A percentile compares a stretch with the other conserved stretches of the same genome.
Evolutionary conservation across 2,113 vertebrate species (phyloP).

Genomic region (Dendrocopos noguchii): DNA sequence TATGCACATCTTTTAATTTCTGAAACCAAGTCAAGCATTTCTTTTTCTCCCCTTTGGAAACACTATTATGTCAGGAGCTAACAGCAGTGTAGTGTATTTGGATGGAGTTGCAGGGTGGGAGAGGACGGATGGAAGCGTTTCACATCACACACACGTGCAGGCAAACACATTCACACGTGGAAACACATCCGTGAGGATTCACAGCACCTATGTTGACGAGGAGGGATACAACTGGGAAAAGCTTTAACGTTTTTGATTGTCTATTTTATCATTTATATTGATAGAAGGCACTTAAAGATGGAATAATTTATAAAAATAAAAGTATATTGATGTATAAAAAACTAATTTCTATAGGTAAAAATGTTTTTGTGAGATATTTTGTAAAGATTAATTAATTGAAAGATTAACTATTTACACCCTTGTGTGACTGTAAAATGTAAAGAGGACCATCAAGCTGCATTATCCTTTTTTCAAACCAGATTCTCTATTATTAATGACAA

Average conservation of each 20-base stretch:
- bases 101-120: slow-evolving; percentile 51
- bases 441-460: slow-evolving; percentile 71
- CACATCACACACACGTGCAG: slow-evolving; percentile 9
- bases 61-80: slow-evolving; percentile 61
- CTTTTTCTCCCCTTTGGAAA: slow-evolving; percentile 61
- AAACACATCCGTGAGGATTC: slow-evolving; percentile 68
- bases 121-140: slow-evolving; percentile 68
- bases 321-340: slow-evolving; percentile 87
- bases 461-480: slow-evolving; percentile 66
- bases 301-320: slow-evolving; percentile 88
- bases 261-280: slow-evolving; percentile 93
- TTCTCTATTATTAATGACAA: slow-evolving; percentile 49
- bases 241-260: slow-evolving; percentile 78
- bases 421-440: slow-evolving; percentile 74
- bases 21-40: slow-evolving; percentile 70
- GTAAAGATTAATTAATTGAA: slow-evolving; percentile 80
- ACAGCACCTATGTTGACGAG: slow-evolving; percentile 74
- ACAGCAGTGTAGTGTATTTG: slow-evolving; percentile 55
- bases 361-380: slow-evolving; percentile 85
- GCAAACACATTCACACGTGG: not conserved
- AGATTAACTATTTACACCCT: slow-evolving; percentile 77
- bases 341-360: slow-evolving; percentile 85
- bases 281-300: slow-evolving; percentile 88
- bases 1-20: slow-evolving; percentile 83
- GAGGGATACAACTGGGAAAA: slow-evolving; percentile 78